Percentiles rank a stretch among this genome's conserved stretches.
These are phyloP conservation scores for Drosophila carrolli DNA, from an alignment of 1,140 invertebrate species.

Conservation along the genomic window DNA sequence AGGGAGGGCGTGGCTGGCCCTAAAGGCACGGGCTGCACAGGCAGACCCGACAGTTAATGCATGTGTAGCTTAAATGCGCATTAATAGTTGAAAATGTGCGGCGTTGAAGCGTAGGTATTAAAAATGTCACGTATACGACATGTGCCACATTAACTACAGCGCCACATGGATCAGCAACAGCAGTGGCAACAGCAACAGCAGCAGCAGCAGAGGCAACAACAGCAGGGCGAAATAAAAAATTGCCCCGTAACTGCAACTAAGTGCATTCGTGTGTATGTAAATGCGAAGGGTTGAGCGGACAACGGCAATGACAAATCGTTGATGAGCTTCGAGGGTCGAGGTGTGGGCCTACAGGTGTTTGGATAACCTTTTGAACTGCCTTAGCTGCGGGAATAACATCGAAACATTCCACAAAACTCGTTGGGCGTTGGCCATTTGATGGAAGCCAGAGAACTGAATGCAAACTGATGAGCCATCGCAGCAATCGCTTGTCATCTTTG, in stretches of 20 bases:
- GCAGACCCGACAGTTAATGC: conserved; percentile 69
- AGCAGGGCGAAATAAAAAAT: conserved; percentile 35
- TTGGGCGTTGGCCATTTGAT: conserved; percentile 6
- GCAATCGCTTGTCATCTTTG: conserved; percentile 26
- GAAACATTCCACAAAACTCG: not conserved
- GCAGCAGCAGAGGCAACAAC: conserved; percentile 4
- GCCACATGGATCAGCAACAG: conserved; percentile 67
- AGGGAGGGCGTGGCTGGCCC: conserved; percentile 13
- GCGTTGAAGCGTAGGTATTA: conserved; percentile 82
- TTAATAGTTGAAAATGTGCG: conserved; percentile 83
- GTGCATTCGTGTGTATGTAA: conserved; percentile 79
- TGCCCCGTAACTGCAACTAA: conserved; percentile 56
- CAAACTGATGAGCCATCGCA: conserved; percentile 14
- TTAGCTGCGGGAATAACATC: too few relatives aligned
- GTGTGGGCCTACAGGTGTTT: conserved; percentile 5
- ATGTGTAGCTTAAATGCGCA: conserved; percentile 81
- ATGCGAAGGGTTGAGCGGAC: conserved; percentile 46
- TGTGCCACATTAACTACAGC: conserved; percentile 78
- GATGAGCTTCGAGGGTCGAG: conserved; percentile 43
- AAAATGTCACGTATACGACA: conserved; percentile 82
- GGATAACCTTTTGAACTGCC: too few relatives aligned
- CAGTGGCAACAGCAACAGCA: conserved; percentile 8
- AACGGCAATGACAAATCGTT: conserved; percentile 70
- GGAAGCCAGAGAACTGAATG: conserved; percentile 3
- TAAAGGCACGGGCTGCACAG: conserved; percentile 3